Base-by-base conservation (phyloP, 2,888 invertebrate genomes). In the Zaprionus lineosus region DNA sequence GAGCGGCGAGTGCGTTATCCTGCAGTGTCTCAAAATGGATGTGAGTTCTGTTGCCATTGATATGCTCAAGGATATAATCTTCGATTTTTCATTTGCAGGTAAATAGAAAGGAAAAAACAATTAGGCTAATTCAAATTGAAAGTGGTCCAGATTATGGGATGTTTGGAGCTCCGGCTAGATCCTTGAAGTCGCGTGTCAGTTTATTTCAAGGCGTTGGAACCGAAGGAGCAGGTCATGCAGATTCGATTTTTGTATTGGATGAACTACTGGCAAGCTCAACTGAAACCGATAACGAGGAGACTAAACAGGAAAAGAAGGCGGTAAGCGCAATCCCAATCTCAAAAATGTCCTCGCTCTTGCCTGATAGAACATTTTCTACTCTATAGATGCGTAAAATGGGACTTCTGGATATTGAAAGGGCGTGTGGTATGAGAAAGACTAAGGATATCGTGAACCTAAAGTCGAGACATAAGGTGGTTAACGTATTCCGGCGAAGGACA, bases 1-100 rank as follows among this genome's bases (percentile, higher is more conserved):
- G 3, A 90, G 88, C 64, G 90, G 90, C 1, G 86, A 89, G 53
- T 89, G 89, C 43, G 85, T 87, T 53, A 83, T 90, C 6, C 56
- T 90, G 33, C 90, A 90, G 57, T 88, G 87, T 53, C 79, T 90
- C 5, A 87, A 88, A 69, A 84, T 89, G 66, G 64, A 67, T 53
- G 89, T 88, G 16, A 53, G 50, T n/a, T n/a, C n/a, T n/a, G n/a
- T n/a, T n/a, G n/a, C n/a, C n/a, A n/a, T n/a, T n/a, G n/a, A n/a
- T n/a, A n/a, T n/a, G n/a, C n/a, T n/a, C n/a, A n/a, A n/a, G n/a
- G n/a, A n/a, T n/a, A n/a, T n/a, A n/a, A n/a, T n/a, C n/a, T n/a
- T n/a, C n/a, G n/a, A n/a, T n/a, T n/a, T n/a, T n/a, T n/a, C n/a
- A n/a, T 6, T n/a, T 14, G 2, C 3, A 65, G 62, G 52, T 57